Evolutionary conservation across 2,113 vertebrate species (phyloP), one percentile per base, ranked within the genome.

Genomic region (Chaenogobius annularis): DNA sequence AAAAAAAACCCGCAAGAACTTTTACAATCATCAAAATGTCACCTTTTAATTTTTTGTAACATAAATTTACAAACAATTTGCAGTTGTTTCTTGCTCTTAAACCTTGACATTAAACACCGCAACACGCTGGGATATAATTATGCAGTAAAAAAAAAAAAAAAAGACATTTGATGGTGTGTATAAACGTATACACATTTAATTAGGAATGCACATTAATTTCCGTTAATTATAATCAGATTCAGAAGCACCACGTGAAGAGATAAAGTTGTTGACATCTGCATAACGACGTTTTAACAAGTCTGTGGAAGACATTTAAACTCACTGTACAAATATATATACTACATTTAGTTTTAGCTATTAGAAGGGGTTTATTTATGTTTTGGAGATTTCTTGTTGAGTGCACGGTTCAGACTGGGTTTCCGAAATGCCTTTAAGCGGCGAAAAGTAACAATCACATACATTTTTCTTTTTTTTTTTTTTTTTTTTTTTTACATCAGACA

Each of bases 181-280:
- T 43, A n/a, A 63, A 63, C 35, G 8, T 63, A 63, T 63, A 63
- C 61, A 63, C 61, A 19, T 40, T 63, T 63, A 40, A 63, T 63
- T 63, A 63, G 17, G 17, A 35, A 63, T 40, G 61, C 61, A 63
- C 61, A 63, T 40, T 63, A 40, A 40, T 63, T 63, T 37, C 35
- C 15, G 35, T 37, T 40, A 63, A 63, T 63, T 63, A 63, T 63
- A 37, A 63, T 63, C 31, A n/a, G 9, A 40, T 5, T 9, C 13
- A 40, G 35, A 12, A 40, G 61, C 61, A 1, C 35, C 35, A 35
- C 17, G 61, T 43, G 61, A 10, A 12, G 8, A 40, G 10, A 63
- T 40, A 40, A 37, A 63, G 35, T 63, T 43, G 61, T n/a, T 43
- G 61, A 62, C 59, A 62, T 40, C 59, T 62, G 17, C 59, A 5